Conservation (phyloP, 2,888 invertebrate species). For the Acheta domesticus region DNA sequence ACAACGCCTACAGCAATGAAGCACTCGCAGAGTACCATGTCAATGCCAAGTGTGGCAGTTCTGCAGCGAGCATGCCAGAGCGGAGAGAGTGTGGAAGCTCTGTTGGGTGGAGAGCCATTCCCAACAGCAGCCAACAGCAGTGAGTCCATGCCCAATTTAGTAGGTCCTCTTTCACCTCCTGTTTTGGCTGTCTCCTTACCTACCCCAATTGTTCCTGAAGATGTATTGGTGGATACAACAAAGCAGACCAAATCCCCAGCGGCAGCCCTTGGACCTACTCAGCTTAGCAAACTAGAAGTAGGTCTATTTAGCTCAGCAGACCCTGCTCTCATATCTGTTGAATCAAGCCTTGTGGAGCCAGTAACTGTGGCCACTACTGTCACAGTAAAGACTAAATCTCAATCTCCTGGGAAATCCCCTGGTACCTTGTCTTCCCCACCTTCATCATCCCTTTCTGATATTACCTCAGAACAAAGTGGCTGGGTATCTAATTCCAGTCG, state of each 20-base stretch:
- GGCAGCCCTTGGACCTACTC: slow-evolving; percentile 22
- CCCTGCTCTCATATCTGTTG: slow-evolving; percentile 40
- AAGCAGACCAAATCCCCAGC: background rate
- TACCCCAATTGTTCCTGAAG: slow-evolving; percentile 38
- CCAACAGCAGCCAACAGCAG: slow-evolving; percentile 59
- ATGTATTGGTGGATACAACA: background rate
- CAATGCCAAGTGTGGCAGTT: slow-evolving; percentile 42
- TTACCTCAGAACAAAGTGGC: slow-evolving; percentile 78
- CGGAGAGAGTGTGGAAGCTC: slow-evolving; percentile 27
- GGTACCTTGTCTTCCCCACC: slow-evolving; percentile 35
- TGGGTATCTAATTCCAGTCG: slow-evolving; percentile 73
- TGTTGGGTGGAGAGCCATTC: slow-evolving; percentile 51
- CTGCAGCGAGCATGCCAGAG: slow-evolving; percentile 29
- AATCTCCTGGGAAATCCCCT: slow-evolving; percentile 34
- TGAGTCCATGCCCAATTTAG: slow-evolving; percentile 68
- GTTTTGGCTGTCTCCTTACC: slow-evolving; percentile 42
- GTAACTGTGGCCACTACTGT: slow-evolving; percentile 31
- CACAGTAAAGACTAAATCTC: slow-evolving; percentile 33
- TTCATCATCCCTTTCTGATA: slow-evolving; percentile 45
- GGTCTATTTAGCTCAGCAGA: slow-evolving; percentile 41
- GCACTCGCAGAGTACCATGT: slow-evolving; percentile 44
- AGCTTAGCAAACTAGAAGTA: slow-evolving; percentile 40
- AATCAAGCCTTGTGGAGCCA: slow-evolving; percentile 37
- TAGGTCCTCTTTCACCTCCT: slow-evolving; percentile 51
- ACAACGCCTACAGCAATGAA: slow-evolving; percentile 36